Evolutionary conservation across 2,888 invertebrate genomes (phyloP), one percentile per base, ranked within the genome.

Genomic region (Macrophya alboannulata): DNA sequence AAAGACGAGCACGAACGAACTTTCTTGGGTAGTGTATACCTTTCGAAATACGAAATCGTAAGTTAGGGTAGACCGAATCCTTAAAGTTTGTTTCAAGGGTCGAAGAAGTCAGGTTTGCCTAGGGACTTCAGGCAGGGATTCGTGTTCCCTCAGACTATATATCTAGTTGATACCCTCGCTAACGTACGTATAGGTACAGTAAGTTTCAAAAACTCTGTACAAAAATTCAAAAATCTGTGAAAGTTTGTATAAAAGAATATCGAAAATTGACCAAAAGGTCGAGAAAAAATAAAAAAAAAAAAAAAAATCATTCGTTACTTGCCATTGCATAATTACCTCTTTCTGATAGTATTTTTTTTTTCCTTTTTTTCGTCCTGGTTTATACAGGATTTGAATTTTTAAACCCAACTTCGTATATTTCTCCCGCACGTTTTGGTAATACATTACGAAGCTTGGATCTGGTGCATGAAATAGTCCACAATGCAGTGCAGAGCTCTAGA

Each of bases 61-160:
- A 79, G 59, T 79, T 79, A 79, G 59, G 40, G 76, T 25, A 43
- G 40, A 51, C 31, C 55, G 55, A 79, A 79, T 79, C 79, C 79
- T 55, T 55, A 55, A 79, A 79, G 79, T 79, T 79, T 79, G 79
- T 55, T 77, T 79, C 79, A n/a, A 79, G 79, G 55, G 79, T 79
- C 59, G 37, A 59, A 37, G 55, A 48, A 79, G 79, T 37, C 55
- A 59, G 55, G 79, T 76, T 76, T 48, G 48, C 76, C 43, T 25
- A 15, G 43, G 21, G 72, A n/a, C 72, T 72, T 21, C n/a, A n/a
- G 17, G 43, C n/a, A 72, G 43, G 10, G 71, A 40, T 76, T 76
- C 76, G 76, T 48, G 25, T 45, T 25, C 25, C 25, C 48, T 48
- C 25, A 40, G n/a, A n/a, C 40, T 71, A 37, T 40, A 17, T 71